A percentile compares a stretch with the other conserved stretches of the same genome.
These are phyloP conservation scores for Synchiropus splendidus DNA, from an alignment of 2,113 vertebrate species.

Conservation along the genomic window DNA sequence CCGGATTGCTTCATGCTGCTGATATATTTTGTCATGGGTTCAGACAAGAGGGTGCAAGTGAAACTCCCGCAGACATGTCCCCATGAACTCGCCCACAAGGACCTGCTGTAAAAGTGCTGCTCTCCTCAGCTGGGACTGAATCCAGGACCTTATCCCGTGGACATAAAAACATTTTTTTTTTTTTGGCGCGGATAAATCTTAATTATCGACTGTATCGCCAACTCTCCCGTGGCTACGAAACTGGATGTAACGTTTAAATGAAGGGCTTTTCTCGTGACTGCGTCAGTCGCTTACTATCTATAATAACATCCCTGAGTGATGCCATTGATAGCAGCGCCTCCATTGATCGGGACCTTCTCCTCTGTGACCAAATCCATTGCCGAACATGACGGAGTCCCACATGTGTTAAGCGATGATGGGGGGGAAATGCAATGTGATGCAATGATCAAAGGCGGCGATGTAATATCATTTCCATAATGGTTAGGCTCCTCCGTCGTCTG, in stretches of 20 bases:
- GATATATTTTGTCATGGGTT: slow-evolving; percentile 35
- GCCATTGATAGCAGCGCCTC: slow-evolving; percentile 51
- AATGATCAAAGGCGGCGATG: slow-evolving; percentile 67
- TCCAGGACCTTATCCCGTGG: slow-evolving; percentile 46
- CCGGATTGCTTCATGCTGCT: slow-evolving; percentile 14
- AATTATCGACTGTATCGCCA: slow-evolving; percentile 45
- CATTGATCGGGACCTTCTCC: slow-evolving; percentile 59
- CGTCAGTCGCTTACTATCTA: slow-evolving; percentile 31
- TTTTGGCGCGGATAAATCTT: no score
- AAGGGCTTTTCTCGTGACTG: slow-evolving; percentile 38
- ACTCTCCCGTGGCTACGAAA: slow-evolving; percentile 30
- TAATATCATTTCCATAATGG: slow-evolving; percentile 70
- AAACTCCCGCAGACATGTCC: slow-evolving; percentile 11
- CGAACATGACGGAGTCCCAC: slow-evolving; percentile 53
- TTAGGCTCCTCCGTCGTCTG: slow-evolving; percentile 56
- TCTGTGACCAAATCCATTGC: slow-evolving; percentile 56
- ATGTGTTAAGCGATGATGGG: slow-evolving; percentile 51
- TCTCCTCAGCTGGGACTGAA: slow-evolving; percentile 50
- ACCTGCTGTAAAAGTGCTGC: no score
- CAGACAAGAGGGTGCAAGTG: slow-evolving; percentile 10
- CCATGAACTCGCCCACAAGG: slow-evolving; percentile 32
- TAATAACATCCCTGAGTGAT: slow-evolving; percentile 56
- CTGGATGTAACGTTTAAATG: slow-evolving; percentile 38
- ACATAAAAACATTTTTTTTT: slow-evolving; percentile 49
- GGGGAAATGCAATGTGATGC: slow-evolving; percentile 67